Percentiles rank a stretch among this genome's conserved stretches.
Conservation (phyloP, 2,797 vertebrate genomes). For the Poeciliopsis turneri region DNA sequence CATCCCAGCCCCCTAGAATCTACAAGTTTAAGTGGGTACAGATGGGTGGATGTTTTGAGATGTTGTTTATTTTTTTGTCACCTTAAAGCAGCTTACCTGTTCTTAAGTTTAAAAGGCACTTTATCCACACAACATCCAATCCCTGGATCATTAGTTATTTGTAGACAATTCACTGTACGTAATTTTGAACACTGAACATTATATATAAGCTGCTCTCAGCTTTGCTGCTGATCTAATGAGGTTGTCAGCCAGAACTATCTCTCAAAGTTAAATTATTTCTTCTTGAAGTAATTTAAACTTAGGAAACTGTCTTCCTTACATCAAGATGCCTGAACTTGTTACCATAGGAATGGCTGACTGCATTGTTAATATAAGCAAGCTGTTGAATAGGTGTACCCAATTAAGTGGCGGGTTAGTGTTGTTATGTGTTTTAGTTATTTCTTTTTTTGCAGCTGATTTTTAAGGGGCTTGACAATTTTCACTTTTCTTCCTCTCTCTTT, state of each 20-base stretch:
- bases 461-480: not conserved
- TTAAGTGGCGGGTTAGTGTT: not conserved
- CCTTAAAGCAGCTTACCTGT: not conserved
- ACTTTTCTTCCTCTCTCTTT: not conserved
- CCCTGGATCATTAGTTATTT: not conserved
- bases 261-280: not conserved
- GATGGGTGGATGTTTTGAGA: not conserved
- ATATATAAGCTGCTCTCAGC: not conserved
- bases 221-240: not conserved
- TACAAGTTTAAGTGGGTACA: too few relatives aligned
- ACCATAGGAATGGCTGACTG: not conserved
- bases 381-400: not conserved
- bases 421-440: not conserved
- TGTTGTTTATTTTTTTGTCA: not conserved
- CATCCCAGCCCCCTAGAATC: too few relatives aligned
- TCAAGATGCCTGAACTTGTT: not conserved
- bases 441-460: not conserved
- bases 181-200: not conserved
- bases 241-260: not conserved
- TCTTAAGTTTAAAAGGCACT: not conserved
- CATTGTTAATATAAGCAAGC: not conserved
- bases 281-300: not conserved
- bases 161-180: not conserved
- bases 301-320: not conserved
- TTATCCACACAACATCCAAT: not conserved